Percentiles rank a stretch among this genome's conserved stretches.
Evolutionary conservation across 2,113 vertebrate species (phyloP).

Genomic region (Gymnocephalus cernua): DNA sequence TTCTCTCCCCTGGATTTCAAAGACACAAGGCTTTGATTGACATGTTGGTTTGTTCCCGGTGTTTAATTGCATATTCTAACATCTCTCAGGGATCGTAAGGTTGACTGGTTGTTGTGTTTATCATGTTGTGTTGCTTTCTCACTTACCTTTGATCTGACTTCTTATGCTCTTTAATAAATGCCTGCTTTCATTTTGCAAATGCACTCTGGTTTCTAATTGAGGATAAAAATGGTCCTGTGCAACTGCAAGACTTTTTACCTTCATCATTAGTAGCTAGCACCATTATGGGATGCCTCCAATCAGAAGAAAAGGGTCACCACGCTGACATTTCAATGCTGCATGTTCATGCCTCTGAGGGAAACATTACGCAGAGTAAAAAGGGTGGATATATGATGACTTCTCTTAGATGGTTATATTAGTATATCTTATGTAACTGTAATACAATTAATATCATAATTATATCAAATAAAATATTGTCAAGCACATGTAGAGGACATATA

Average conservation of each 20-base stretch:
- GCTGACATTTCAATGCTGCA: conserved; percentile 18
- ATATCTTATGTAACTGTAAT: too few species aligned
- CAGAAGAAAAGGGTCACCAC: conserved; percentile 25
- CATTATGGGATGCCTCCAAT: conserved; percentile 44
- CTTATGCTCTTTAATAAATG: conserved; percentile 62
- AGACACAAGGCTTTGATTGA: conserved; percentile 53
- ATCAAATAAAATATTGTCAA: not conserved
- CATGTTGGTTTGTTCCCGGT: conserved; percentile 56
- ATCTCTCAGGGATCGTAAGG: conserved; percentile 56
- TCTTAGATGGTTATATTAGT: not conserved
- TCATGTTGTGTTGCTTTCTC: conserved; percentile 54
- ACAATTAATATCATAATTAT: not conserved
- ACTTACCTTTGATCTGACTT: conserved; percentile 66
- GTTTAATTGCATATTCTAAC: conserved; percentile 70
- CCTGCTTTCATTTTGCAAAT: conserved; percentile 68
- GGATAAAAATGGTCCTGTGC: conserved; percentile 50
- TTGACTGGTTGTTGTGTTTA: conserved; percentile 70
- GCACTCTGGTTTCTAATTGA: conserved; percentile 67
- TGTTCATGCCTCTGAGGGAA: not conserved
- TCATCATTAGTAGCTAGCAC: conserved; percentile 46
- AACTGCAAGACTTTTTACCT: conserved; percentile 33
- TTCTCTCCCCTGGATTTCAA: conserved; percentile 35
- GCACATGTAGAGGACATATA: not conserved
- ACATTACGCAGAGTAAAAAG: not conserved
- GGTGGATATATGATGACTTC: not conserved